Percentiles rank a stretch among this genome's conserved stretches.
Conservation (phyloP, 1,140 invertebrate species). For the Drosophila pandora region DNA sequence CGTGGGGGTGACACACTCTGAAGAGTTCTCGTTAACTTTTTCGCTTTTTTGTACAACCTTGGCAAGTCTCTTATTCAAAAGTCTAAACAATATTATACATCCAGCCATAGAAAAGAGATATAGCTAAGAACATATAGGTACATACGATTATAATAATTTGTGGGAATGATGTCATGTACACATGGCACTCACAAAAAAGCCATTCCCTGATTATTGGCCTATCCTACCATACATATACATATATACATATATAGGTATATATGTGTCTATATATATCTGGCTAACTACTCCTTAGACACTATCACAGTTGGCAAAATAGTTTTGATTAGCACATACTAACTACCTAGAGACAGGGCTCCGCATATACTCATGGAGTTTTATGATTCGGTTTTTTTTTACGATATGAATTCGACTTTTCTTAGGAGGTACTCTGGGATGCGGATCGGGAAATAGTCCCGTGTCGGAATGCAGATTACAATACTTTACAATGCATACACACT, state of each 20-base stretch:
- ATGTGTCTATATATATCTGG: slow-evolving; percentile 21
- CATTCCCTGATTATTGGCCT: slow-evolving; percentile 41
- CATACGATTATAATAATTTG: slow-evolving; percentile 18
- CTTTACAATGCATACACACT: slow-evolving; percentile 28
- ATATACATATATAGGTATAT: background rate
- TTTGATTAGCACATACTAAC: slow-evolving; percentile 29
- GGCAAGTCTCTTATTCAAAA: slow-evolving; percentile 31
- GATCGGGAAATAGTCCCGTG: slow-evolving; percentile 35
- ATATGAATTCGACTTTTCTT: slow-evolving; percentile 38
- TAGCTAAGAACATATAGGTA: slow-evolving; percentile 20
- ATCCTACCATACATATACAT: slow-evolving; percentile 3
- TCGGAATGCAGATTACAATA: slow-evolving; percentile 27
- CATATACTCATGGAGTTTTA: background rate
- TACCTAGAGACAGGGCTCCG: slow-evolving; percentile 3
- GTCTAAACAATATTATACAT: slow-evolving; percentile 8
- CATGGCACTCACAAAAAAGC: slow-evolving; percentile 5
- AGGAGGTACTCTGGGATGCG: slow-evolving; percentile 16
- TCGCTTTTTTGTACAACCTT: slow-evolving; percentile 33
- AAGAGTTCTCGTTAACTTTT: slow-evolving; percentile 24
- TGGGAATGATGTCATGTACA: slow-evolving; percentile 26
- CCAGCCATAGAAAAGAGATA: slow-evolving; percentile 8
- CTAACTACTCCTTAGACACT: slow-evolving; percentile 40
- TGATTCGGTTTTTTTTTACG: slow-evolving; percentile 13
- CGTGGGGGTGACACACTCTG: slow-evolving; percentile 17
- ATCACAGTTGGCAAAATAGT: slow-evolving; percentile 55